Evolutionary conservation across 2,888 invertebrate species (phyloP), one percentile per base, ranked within the genome.

Genomic region (Phrixothrix hirtus): DNA sequence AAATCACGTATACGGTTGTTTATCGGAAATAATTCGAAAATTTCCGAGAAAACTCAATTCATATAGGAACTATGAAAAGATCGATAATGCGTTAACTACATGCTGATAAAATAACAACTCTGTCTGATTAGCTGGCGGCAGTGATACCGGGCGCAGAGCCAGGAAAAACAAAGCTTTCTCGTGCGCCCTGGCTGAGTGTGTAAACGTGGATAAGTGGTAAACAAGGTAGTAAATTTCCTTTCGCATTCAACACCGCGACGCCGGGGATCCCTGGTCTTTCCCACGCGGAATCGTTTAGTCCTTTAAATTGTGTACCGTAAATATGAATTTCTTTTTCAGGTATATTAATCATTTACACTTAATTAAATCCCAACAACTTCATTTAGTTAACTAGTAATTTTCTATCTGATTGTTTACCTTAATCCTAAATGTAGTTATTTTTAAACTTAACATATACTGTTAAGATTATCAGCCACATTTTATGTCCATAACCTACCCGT

Each of bases 181-280:
- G 45, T 56, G 65, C 64, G 65, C 67, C 67, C 66, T 63, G 69
- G 65, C 70, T 65, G 69, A 74, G 74, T 75, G 75, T 75, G 75
- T 75, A 75, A 73, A 73, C 74, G 74, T 69, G 73, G 73, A 68
- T 75, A 75, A 76, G 75, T 75, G 75, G 75, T 76, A 76, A 76
- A 76, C 75, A 76, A 75, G 75, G 75, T 76, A 75, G 75, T 75
- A 76, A 76, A 76, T 76, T 75, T 74, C 70, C 68, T 65, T 69
- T 64, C 59, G 57, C 66, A 62, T 61, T 66, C 62, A 68, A 58
- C 57, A 67, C 65, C 66, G 60, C 64, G 67, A 66, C 69, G 68
- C 34, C 46, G 44, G 58, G 57, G 56, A 59, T 56, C 54, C 57
- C 59, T 59, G 42, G 52, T 55, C 61, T 60, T 61, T 59, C 54